Percentiles rank a stretch among this genome's conserved stretches.
Conservation (phyloP, 2,888 invertebrate species). For the Rhyacophila evoluta region DNA sequence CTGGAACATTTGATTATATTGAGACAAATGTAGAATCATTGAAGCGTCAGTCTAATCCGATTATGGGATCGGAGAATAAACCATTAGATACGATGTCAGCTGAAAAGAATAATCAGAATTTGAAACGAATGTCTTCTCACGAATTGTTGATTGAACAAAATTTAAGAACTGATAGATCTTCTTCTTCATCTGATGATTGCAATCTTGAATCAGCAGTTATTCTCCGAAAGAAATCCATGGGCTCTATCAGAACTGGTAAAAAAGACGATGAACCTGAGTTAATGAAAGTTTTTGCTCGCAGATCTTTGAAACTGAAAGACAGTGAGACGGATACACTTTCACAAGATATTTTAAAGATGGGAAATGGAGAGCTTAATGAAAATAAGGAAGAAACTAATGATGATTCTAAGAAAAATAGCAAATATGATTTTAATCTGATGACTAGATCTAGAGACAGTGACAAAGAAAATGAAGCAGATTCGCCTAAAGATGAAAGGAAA, state of each 20-base stretch:
- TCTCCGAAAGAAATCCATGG: constrained; percentile 66
- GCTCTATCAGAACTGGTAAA: constrained; percentile 61
- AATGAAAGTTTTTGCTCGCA: constrained; percentile 84
- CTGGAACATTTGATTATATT: constrained; percentile 46
- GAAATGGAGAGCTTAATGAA: constrained; percentile 59
- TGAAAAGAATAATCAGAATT: constrained; percentile 45
- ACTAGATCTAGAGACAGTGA: constrained; percentile 77
- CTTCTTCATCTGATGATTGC: constrained; percentile 53
- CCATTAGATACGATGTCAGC: constrained; percentile 3
- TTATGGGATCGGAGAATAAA: constrained; percentile 20
- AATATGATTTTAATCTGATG: constrained; percentile 68
- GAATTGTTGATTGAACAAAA: constrained; percentile 51
- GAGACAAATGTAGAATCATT: constrained; percentile 42
- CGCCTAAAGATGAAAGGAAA: constrained; percentile 66
- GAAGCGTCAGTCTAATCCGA: constrained; percentile 39
- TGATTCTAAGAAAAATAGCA: constrained; percentile 62
- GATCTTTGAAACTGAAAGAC: constrained; percentile 85
- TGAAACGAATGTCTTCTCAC: constrained; percentile 52
- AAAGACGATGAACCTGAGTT: constrained; percentile 82
- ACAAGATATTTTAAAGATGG: constrained; percentile 68
- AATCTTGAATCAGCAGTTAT: constrained; percentile 61
- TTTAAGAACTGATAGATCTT: constrained; percentile 49
- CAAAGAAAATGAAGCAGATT: constrained; percentile 76
- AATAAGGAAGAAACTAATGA: constrained; percentile 60
- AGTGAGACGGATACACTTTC: constrained; percentile 73